Evolutionary conservation across 2,797 vertebrate genomes (phyloP), one percentile per base, ranked within the genome.

Genomic region (Natrix natrix): DNA sequence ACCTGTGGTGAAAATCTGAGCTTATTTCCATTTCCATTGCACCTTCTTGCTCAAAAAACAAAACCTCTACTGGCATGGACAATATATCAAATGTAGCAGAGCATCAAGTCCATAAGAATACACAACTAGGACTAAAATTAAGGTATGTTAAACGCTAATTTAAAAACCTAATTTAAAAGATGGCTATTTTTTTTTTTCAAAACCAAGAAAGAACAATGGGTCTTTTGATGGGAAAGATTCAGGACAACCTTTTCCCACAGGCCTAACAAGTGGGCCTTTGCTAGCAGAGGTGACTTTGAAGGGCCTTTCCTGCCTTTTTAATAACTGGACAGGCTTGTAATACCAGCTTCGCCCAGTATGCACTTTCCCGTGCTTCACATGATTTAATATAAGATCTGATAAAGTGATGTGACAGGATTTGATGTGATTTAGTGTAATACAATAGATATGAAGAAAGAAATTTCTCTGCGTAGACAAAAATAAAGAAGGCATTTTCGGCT

Each of bases 331-430:
- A 83, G 37, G 22, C 37, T 24, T 22, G 20, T 83, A 83, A 83
- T 83, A 83, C 74, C 74, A 24, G 37, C 74, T 83, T 83, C 10
- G 20, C 20, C 37, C 37, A 24, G 37, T n/a, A n/a, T 48, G 59
- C 37, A 89, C 37, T 56, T 74, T 63, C 1, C 10, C 13, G 16
- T 61, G 90, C 37, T 86, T 86, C 26, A 54, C 26, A 28, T 56
- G 52, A 87, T 87, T 63, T 87, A 13, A 87, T 28, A 24, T 74
- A 8, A 37, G 48, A 26, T 87, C 55, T 87, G 57, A 89, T 60
- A 89, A 60, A 89, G 57, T 89, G 88, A 61, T 61, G 59, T 88
- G 74, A 91, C 90, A 86, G 57, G n/a, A 59, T 83, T 26, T 86
- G 37, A 91, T 22, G 16, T 91, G 13, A 63, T 87, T 14, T 91